Conservation (phyloP, 2,113 vertebrate species). For the Rhinolophus ferrumequinum region DNA sequence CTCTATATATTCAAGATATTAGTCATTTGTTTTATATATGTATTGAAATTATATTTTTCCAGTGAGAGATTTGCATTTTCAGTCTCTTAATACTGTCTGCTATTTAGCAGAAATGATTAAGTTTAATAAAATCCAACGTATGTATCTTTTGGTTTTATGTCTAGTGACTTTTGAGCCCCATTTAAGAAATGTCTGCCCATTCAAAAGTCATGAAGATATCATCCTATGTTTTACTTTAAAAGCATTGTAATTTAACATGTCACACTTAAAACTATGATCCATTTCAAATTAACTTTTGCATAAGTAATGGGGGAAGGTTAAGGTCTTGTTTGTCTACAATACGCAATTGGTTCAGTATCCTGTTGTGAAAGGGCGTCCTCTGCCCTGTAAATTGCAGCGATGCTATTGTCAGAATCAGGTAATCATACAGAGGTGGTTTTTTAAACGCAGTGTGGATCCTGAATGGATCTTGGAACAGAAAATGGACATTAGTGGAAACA, state of each 20-base stretch:
- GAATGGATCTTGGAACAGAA: background rate
- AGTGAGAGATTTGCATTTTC: background rate
- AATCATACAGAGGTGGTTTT: background rate
- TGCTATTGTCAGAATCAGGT: background rate
- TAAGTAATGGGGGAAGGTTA: background rate
- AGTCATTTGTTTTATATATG: background rate
- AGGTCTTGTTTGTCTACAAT: background rate
- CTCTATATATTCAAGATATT: background rate
- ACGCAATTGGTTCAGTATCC: background rate
- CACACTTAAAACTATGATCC: background rate
- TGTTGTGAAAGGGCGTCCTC: background rate
- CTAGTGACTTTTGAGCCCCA: background rate
- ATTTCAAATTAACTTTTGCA: background rate
- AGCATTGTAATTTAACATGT: background rate
- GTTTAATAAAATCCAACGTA: background rate
- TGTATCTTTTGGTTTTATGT: background rate
- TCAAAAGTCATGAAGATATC: background rate
- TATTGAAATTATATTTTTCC: background rate
- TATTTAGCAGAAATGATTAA: background rate
- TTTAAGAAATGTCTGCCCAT: background rate
- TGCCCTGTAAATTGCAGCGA: background rate
- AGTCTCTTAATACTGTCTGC: background rate
- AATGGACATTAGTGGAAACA: background rate
- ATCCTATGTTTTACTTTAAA: background rate
- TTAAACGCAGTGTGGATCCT: background rate